These are phyloP conservation scores for Drosophila micromelanica DNA, from an alignment of 1,140 invertebrate species.

Conservation along the genomic window DNA sequence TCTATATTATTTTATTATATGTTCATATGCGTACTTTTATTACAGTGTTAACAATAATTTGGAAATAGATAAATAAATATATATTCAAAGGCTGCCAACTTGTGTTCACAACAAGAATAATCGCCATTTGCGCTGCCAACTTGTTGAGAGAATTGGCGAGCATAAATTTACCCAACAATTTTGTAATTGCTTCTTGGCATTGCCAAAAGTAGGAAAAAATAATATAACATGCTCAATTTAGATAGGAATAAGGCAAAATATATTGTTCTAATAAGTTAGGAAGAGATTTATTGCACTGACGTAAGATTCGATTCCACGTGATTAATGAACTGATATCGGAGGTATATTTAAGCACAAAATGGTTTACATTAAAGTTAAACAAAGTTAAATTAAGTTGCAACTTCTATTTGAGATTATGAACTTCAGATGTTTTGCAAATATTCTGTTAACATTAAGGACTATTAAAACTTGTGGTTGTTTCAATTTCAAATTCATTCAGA, in stretches of 20 bases:
- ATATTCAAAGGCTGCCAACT: conserved; percentile 32
- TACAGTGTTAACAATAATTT: conserved; percentile 22
- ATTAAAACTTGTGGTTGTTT: no score
- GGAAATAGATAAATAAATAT: conserved; percentile 22
- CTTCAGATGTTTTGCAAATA: no score
- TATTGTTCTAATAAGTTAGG: conserved; percentile 1
- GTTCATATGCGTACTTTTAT: conserved; percentile 8
- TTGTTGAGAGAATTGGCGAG: conserved; percentile 11
- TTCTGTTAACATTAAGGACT: no score
- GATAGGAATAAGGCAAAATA: neutral
- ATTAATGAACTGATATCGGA: conserved; percentile 1
- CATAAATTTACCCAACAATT: conserved; percentile 21
- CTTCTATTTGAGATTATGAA: no score
- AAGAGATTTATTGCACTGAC: neutral
- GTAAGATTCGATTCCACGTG: neutral
- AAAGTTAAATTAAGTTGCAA: no score
- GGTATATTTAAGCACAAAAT: neutral
- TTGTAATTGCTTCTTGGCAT: conserved; percentile 13
- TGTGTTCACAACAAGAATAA: conserved; percentile 28
- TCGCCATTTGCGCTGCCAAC: conserved; percentile 27
- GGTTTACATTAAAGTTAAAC: neutral
- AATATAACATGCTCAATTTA: neutral
- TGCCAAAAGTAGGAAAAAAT: conserved; percentile 1
- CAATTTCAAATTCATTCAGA: neutral
- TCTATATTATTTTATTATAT: conserved; percentile 6